Evolutionary conservation across 2,888 invertebrate genomes (phyloP).

Genomic region (Ganaspis brasiliensis): DNA sequence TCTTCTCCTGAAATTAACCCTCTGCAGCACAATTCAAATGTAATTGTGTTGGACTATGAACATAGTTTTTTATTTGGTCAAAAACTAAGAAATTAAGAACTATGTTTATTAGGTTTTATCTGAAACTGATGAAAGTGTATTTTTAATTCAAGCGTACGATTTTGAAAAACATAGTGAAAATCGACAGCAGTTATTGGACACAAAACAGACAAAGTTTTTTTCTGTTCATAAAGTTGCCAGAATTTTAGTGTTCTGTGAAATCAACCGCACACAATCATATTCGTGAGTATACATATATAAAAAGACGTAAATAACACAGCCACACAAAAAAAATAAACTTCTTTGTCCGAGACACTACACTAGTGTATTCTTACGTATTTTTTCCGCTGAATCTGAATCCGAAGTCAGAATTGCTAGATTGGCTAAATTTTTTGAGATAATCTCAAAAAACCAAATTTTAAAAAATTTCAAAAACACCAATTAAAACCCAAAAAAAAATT

Average conservation of each 20-base stretch:
- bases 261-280: constrained; percentile 27
- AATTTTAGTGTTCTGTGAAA: neutral
- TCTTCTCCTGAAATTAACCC: neutral
- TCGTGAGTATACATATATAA: constrained; percentile 15
- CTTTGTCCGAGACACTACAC: too few species aligned
- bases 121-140: neutral
- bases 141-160: neutral
- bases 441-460: too few species aligned
- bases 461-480: too few species aligned
- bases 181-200: constrained; percentile 10
- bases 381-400: too few species aligned
- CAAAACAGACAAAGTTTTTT: constrained; percentile 30
- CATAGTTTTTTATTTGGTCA: neutral
- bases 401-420: too few species aligned
- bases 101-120: constrained; percentile 30
- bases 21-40: neutral
- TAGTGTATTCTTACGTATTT: too few species aligned
- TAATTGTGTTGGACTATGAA: neutral
- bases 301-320: too few species aligned
- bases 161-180: constrained; percentile 25
- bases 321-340: too few species aligned
- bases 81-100: neutral
- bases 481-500: too few species aligned
- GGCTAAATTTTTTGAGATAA: too few species aligned
- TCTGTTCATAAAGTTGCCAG: constrained; percentile 16